Conservation (phyloP, 2,888 invertebrate species). For the Drosophila ezoana region DNA sequence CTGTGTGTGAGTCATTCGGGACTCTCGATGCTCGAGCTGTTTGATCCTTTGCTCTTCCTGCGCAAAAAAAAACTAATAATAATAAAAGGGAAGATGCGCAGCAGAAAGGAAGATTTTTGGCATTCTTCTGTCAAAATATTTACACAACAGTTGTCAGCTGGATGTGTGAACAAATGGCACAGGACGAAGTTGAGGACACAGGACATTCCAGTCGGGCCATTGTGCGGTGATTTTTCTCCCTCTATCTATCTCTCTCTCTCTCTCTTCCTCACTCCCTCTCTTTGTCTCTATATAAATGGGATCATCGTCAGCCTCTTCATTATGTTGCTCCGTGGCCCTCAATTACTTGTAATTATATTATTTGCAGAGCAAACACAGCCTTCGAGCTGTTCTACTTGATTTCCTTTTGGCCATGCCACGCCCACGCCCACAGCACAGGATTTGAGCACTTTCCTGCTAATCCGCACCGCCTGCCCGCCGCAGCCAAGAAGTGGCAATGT, state of each 20-base stretch:
- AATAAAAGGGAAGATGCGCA: neutral
- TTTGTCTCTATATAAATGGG: conserved; percentile 42
- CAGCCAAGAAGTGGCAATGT: conserved; percentile 52
- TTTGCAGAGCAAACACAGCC: conserved; percentile 64
- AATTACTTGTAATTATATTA: conserved; percentile 80
- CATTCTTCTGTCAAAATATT: conserved; percentile 82
- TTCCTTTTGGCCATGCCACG: conserved; percentile 31
- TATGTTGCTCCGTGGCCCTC: conserved; percentile 6
- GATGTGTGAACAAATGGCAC: conserved; percentile 37
- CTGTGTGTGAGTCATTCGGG: conserved; percentile 41
- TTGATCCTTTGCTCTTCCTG: conserved; percentile 39
- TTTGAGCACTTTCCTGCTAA: conserved; percentile 38
- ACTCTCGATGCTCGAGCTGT: conserved; percentile 14
- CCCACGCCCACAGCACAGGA: conserved; percentile 20
- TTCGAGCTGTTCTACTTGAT: conserved; percentile 34
- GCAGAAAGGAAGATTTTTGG: conserved; percentile 55
- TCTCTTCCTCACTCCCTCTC: neutral
- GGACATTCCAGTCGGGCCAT: conserved; percentile 37
- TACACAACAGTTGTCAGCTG: conserved; percentile 77
- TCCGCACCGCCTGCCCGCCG: conserved; percentile 27
- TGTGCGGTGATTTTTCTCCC: conserved; percentile 10
- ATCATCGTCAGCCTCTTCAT: conserved; percentile 28
- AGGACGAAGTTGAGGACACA: conserved; percentile 17
- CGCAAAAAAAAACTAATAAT: conserved; percentile 22
- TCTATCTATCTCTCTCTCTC: neutral